Evolutionary conservation across 2,888 invertebrate genomes (phyloP).

Genomic region (Cistogaster globosa): DNA sequence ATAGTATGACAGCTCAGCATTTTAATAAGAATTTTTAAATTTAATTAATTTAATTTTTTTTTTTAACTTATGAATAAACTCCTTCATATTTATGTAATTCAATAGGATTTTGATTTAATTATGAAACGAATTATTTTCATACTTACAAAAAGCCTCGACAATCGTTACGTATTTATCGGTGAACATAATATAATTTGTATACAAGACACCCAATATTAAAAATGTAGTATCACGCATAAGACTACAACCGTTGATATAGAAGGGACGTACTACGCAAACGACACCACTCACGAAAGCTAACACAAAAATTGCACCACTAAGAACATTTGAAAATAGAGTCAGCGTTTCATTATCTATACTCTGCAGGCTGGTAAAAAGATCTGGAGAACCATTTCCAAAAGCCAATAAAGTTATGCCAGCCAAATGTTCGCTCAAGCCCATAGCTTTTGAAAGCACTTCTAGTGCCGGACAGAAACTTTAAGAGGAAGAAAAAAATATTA

Average conservation of each 20-base stretch:
- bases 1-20: no score
- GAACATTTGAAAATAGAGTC: slow-evolving; percentile 81
- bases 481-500: not conserved
- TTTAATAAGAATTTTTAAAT: no score
- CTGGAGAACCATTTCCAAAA: slow-evolving; percentile 89
- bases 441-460: slow-evolving; percentile 82
- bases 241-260: slow-evolving; percentile 78
- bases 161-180: slow-evolving; percentile 70
- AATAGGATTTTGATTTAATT: no score
- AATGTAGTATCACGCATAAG: slow-evolving; percentile 75
- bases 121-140: not conserved
- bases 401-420: slow-evolving; percentile 88
- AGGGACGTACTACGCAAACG: slow-evolving; percentile 85
- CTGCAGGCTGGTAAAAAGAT: slow-evolving; percentile 86
- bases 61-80: no score
- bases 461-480: slow-evolving; percentile 84
- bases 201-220: slow-evolving; percentile 73
- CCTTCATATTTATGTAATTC: no score
- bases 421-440: slow-evolving; percentile 84
- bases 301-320: slow-evolving; percentile 86
- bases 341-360: slow-evolving; percentile 81
- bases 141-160: slow-evolving; percentile 73
- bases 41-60: no score
- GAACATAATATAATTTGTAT: slow-evolving; percentile 73
- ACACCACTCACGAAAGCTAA: slow-evolving; percentile 86